phyloP scores from a whole-genome alignment of 2,888 invertebrate species.

The Entomobrya proxima region DNA sequence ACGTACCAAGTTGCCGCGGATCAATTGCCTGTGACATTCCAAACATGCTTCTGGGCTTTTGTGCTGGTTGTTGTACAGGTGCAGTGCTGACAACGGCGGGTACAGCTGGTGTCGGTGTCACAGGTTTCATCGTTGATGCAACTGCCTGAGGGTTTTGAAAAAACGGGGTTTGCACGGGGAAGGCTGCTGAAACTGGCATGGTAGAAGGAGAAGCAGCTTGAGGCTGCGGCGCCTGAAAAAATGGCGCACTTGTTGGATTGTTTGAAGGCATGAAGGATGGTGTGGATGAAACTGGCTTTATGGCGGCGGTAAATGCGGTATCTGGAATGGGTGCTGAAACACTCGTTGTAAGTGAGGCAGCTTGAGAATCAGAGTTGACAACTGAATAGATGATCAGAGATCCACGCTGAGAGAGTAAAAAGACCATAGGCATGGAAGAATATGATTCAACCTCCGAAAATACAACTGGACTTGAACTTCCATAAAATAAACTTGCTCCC shows the following conservation, averaged over 20 bases:
- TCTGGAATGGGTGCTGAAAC: constrained; percentile 52
- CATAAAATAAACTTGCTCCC: constrained; percentile 59
- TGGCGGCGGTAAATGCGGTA: constrained; percentile 3
- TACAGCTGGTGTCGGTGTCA: not conserved
- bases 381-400: constrained; percentile 87
- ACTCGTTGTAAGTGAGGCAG: constrained; percentile 77
- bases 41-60: no score
- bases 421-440: constrained; percentile 87
- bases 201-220: not conserved
- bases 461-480: constrained; percentile 54
- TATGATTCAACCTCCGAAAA: constrained; percentile 81
- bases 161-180: no score
- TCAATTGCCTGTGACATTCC: not conserved
- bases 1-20: constrained; percentile 47
- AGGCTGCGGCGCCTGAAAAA: constrained; percentile 17
- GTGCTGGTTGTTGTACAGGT: no score
- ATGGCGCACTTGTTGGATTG: not conserved
- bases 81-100: not conserved
- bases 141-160: not conserved
- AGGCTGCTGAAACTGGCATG: not conserved
- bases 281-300: not conserved
- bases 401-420: constrained; percentile 87
- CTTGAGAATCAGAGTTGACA: constrained; percentile 83
- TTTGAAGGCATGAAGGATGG: not conserved
- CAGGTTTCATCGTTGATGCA: not conserved